Base-by-base conservation (phyloP, 2,888 invertebrate genomes). In the Athripsodes cinereus region DNA sequence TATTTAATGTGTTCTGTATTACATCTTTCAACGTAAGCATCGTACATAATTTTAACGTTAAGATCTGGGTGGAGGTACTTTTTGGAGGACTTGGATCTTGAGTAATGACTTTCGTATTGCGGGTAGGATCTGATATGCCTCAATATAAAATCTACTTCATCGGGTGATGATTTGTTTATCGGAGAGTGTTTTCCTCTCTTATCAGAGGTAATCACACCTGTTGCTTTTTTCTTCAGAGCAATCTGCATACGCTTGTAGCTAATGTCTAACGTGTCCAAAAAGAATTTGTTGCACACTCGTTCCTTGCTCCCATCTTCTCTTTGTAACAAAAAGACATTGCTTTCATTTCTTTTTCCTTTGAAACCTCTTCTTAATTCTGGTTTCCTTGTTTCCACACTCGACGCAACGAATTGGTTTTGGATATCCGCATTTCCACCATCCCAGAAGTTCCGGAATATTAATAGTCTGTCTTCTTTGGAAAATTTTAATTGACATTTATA, bases 91-190 rank as follows among this genome's bases (percentile, higher is more conserved):
- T 46, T 46, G 6, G 46, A 46, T 46, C 46, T 46, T 46, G 46
- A 46, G n/a, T 46, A 46, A 16, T 46, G 16, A 46, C 46, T 46
- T 13, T 46, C 46, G 46, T 46, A 46, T 16, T 46, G 46, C 46
- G 46, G 46, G 46, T 46, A 46, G 46, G 46, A 46, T 46, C 46
- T 46, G 46, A 46, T 46, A 16, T 46, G 46, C 46, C n/a, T 46
- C 46, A 46, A 46, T 46, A 46, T 46, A 46, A 46, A 46, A 46
- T 46, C 46, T 46, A 46, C n/a, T 46, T 46, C 46, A 46, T 16
- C 46, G n/a, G 46, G 46, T 46, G 46, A 46, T 46, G 46, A 46
- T 8, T 46, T 46, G 46, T 46, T 8, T 46, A 46, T 46, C 6
- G 46, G 46, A 46, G 46, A 46, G 16, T 46, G 16, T 46, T 46